phyloP scores from a whole-genome alignment of 2,797 vertebrate genomes.

The Pseudochirops corinnae region DNA sequence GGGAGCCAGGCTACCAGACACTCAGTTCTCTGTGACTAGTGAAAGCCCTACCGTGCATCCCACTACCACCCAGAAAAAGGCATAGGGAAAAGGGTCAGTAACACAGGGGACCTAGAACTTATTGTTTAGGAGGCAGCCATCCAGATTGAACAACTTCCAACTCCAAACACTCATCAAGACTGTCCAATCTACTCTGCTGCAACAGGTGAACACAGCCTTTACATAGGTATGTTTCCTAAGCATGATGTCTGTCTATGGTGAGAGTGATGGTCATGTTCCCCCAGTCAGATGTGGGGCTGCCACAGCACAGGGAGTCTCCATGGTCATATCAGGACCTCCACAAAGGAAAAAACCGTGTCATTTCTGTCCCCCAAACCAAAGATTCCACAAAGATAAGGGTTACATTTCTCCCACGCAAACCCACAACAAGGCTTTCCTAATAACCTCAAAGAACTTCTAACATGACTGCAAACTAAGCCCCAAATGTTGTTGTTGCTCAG shows the following conservation, averaged over 20 bases:
- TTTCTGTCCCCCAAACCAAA: background rate
- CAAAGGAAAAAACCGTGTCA: background rate
- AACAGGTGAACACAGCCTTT: background rate
- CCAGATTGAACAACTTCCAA: background rate
- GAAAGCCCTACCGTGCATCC: background rate
- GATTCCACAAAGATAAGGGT: background rate
- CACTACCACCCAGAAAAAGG: background rate
- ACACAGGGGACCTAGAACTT: background rate
- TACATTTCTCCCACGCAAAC: background rate
- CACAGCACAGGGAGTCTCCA: background rate
- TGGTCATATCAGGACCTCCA: background rate
- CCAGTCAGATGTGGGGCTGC: background rate
- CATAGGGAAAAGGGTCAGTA: background rate
- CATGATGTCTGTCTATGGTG: background rate
- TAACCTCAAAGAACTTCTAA: background rate
- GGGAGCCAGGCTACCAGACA: background rate
- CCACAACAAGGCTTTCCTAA: background rate
- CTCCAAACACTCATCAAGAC: background rate
- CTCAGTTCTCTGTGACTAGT: background rate
- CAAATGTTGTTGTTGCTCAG: background rate
- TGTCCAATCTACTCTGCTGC: background rate
- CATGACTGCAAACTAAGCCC: background rate
- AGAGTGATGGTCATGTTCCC: background rate
- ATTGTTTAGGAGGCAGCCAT: background rate
- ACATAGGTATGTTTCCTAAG: background rate